Evolutionary conservation across 2,888 invertebrate species (phyloP).

Genomic region (Melikaiella ostensackeni): DNA sequence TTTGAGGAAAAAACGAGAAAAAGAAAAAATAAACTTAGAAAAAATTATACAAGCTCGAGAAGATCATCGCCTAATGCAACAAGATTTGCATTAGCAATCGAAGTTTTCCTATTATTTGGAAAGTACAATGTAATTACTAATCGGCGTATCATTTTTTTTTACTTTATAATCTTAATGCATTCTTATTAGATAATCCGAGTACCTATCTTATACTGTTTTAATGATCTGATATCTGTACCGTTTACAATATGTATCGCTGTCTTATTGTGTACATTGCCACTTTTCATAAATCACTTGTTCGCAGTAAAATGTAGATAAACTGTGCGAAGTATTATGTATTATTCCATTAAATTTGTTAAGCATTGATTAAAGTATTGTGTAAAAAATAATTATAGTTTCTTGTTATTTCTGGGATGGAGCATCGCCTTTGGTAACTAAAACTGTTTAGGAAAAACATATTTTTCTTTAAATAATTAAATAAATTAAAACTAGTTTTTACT

Average conservation of each 20-base stretch:
- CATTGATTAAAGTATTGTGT: constrained; percentile 72
- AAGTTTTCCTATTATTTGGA: constrained; percentile 36
- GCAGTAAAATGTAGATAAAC: constrained; percentile 67
- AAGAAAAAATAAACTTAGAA: neutral
- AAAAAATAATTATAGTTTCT: constrained; percentile 53
- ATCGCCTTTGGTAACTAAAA: neutral
- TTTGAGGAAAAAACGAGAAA: constrained; percentile 1
- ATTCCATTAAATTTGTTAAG: constrained; percentile 71
- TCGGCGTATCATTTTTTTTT: constrained; percentile 55
- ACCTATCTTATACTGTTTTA: constrained; percentile 56
- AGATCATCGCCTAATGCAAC: constrained; percentile 49
- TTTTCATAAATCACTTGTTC: constrained; percentile 48
- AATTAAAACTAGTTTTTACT: too few species aligned
- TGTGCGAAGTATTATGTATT: constrained; percentile 72
- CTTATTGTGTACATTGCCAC: constrained; percentile 66
- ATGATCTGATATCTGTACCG: constrained; percentile 63
- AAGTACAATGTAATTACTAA: constrained; percentile 18
- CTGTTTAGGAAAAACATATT: too few species aligned
- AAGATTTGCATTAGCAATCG: constrained; percentile 60
- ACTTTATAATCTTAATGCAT: constrained; percentile 50
- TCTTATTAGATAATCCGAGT: constrained; percentile 50
- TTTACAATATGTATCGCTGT: constrained; percentile 57
- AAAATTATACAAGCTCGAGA: constrained; percentile 19
- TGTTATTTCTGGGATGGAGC: neutral
- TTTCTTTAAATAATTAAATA: too few species aligned